These are phyloP conservation scores for Drosophila micromelanica DNA, from an alignment of 1,140 invertebrate species.

Conservation along the genomic window DNA sequence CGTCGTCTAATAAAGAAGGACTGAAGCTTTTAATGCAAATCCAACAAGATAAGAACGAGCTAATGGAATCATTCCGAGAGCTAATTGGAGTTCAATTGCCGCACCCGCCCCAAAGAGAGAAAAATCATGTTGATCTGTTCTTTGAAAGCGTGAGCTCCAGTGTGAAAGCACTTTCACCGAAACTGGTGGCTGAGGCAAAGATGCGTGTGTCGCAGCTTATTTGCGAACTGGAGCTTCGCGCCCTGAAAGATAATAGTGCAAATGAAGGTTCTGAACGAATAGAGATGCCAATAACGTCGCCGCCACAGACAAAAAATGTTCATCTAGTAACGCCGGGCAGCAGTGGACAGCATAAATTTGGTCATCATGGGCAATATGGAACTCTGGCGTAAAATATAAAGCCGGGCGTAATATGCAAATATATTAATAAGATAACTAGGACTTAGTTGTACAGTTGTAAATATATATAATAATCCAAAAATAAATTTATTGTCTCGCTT, in stretches of 20 bases:
- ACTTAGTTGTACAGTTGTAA: conserved; percentile 26
- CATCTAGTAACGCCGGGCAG: background rate
- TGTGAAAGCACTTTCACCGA: conserved; percentile 75
- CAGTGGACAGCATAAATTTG: conserved; percentile 4
- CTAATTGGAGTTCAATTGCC: conserved; percentile 62
- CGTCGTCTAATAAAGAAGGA: conserved; percentile 63
- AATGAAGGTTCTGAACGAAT: conserved; percentile 6
- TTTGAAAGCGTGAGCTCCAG: conserved; percentile 82
- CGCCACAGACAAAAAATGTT: conserved; percentile 14
- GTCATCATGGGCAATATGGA: conserved; percentile 34
- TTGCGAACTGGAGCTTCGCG: conserved; percentile 75
- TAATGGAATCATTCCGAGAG: conserved; percentile 77
- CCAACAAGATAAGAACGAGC: conserved; percentile 79
- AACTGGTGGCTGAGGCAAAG: conserved; percentile 76
- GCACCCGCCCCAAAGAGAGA: conserved; percentile 48
- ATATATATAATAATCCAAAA: conserved; percentile 14
- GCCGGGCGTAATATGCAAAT: conserved; percentile 7
- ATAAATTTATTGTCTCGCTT: background rate
- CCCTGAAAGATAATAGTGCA: conserved; percentile 51
- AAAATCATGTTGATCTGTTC: conserved; percentile 78
- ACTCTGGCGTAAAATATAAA: conserved; percentile 37
- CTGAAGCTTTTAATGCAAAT: conserved; percentile 77
- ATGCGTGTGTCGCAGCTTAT: conserved; percentile 81
- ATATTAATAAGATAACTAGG: conserved; percentile 18
- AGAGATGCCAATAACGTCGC: conserved; percentile 11